Base-by-base conservation (phyloP, 2,797 vertebrate genomes). In the Cryptoprocta ferox region DNA sequence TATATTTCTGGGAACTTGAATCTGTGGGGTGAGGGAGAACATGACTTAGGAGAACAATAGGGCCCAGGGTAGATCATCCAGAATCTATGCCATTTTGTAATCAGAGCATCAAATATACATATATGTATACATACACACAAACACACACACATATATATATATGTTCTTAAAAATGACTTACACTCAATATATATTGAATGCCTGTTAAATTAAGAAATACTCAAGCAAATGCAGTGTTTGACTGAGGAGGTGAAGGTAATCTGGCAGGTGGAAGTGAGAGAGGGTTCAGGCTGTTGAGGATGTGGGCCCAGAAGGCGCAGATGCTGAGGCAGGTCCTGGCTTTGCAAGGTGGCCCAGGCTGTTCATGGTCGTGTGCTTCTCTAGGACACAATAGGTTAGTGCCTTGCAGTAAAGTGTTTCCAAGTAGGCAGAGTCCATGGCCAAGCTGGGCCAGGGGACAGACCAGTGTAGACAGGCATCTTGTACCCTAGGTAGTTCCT, bases 291-390 rank as follows among this genome's bases (percentile, higher is more conserved):
- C 37, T 75, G 30, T 19, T 21, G 39, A 78, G 30, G 24, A 50
- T 0, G 0, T 28, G 2, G 24, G 30, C 2, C 35, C 6, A 0
- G 61, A 39, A 84, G 24, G 11, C 15, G 16, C 14, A 53, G 50
- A 16, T 48, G 4, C 15, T 11, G 63, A 13, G 28, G 18, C 37
- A 65, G 21, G 12, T 3, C 13, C 32, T 5, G 2, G 39, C 21
- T 45, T 35, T 6, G 2, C 5, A 39, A 15, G 7, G 2, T 3
- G 15, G 37, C 39, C 14, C 30, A 12, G 9, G 19, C 50, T 7
- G 2, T 18, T 48, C 6, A 0, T 5, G 7, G 56, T 42, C 56
- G 18, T 10, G 39, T 0, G 2, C 10, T 13, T 30, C 10, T 68
- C 56, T 42, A 53, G 28, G 9, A 5, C 16, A 19, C 18, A 59